Conservation (phyloP, 2,888 invertebrate species). For the Cephalotes varians region DNA sequence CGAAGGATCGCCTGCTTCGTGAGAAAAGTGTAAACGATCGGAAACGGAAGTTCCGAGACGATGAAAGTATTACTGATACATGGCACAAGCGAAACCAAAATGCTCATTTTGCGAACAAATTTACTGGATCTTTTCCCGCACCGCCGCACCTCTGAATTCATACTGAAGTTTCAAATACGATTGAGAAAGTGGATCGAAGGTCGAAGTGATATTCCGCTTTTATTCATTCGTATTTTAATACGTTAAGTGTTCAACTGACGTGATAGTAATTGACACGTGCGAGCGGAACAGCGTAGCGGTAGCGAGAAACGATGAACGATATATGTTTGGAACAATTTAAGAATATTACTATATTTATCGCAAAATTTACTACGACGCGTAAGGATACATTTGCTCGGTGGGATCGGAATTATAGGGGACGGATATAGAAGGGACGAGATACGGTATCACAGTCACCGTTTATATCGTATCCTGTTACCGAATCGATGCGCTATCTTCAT, state of each 20-base stretch:
- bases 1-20: background rate
- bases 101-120: slow-evolving; percentile 13
- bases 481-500: slow-evolving; percentile 16
- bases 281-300: background rate
- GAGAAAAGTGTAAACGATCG: background rate
- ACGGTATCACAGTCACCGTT: background rate
- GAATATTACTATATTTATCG: slow-evolving; percentile 56
- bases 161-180: background rate
- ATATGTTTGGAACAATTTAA: slow-evolving; percentile 33
- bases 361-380: slow-evolving; percentile 46
- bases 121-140: slow-evolving; percentile 10
- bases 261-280: background rate
- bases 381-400: slow-evolving; percentile 6
- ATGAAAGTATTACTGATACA: slow-evolving; percentile 26
- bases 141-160: background rate
- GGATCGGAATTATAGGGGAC: slow-evolving; percentile 13
- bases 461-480: background rate
- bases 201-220: slow-evolving; percentile 10
- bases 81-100: slow-evolving; percentile 8
- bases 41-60: background rate
- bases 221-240: background rate
- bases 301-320: background rate
- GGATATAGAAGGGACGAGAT: background rate
- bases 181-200: background rate
- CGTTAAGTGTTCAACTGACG: background rate